Percentiles rank a stretch among this genome's conserved stretches.
Evolutionary conservation across 2,113 vertebrate genomes (phyloP).

Genomic region (Tyrannus savana): DNA sequence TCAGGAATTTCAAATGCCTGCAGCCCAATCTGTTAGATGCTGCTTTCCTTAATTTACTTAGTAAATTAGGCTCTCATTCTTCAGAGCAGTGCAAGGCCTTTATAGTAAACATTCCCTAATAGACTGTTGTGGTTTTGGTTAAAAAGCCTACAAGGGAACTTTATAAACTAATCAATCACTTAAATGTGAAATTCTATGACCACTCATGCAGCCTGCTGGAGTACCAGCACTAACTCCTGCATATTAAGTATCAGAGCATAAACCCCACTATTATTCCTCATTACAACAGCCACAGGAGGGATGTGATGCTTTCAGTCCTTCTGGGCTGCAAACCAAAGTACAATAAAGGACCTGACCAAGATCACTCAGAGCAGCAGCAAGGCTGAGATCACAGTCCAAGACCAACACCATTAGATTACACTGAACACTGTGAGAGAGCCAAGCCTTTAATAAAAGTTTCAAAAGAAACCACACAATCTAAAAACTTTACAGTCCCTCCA

Average conservation of each 20-base stretch:
- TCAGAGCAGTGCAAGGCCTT: background rate
- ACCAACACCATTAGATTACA: background rate
- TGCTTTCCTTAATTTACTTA: background rate
- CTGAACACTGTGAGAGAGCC: background rate
- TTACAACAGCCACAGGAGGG: background rate
- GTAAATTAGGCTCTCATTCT: background rate
- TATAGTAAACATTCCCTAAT: background rate
- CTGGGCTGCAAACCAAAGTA: background rate
- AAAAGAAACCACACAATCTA: background rate
- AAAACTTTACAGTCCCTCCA: background rate
- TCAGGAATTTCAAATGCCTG: background rate
- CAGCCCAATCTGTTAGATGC: background rate
- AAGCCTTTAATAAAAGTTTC: background rate
- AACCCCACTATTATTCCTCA: background rate
- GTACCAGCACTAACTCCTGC: background rate
- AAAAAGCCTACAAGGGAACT: background rate
- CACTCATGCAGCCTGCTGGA: background rate
- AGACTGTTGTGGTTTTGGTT: background rate
- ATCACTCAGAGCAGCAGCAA: background rate
- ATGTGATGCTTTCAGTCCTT: background rate
- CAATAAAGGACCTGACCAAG: background rate
- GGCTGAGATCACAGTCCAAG: background rate
- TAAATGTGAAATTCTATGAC: background rate
- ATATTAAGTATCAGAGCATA: background rate
- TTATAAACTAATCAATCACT: background rate